A percentile compares a stretch with the other conserved stretches of the same genome.
Conservation (phyloP, 2,797 vertebrate species). For the Sebastes vulpes region DNA sequence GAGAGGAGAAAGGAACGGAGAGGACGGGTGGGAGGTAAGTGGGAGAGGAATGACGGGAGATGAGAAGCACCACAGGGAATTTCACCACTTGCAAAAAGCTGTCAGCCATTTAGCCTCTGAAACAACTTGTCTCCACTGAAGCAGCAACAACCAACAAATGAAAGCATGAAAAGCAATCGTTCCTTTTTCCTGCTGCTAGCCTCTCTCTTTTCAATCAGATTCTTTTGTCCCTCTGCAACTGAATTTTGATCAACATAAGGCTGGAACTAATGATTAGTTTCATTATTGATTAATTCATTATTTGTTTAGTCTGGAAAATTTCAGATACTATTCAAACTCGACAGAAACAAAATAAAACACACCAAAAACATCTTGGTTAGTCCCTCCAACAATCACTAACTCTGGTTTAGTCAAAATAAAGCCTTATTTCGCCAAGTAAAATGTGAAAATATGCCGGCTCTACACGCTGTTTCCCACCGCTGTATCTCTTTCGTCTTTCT, state of each 20-base stretch:
- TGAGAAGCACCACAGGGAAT: conserved; percentile 22
- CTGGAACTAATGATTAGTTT: not conserved
- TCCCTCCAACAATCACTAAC: too few relatives aligned
- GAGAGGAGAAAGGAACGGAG: not conserved
- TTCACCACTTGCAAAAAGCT: conserved; percentile 13
- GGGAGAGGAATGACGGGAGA: conserved; percentile 10
- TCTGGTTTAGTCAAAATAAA: too few relatives aligned
- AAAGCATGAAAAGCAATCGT: conserved; percentile 1
- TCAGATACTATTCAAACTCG: not conserved
- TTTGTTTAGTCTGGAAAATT: not conserved
- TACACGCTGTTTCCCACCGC: too few relatives aligned
- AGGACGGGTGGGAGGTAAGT: not conserved
- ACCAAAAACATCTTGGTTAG: too few relatives aligned
- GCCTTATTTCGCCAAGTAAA: too few relatives aligned
- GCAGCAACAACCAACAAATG: conserved; percentile 8
- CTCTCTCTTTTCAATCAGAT: not conserved
- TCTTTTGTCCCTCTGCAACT: not conserved
- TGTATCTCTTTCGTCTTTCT: too few relatives aligned
- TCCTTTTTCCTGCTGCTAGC: not conserved
- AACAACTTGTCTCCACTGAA: conserved; percentile 23
- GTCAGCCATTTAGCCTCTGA: conserved; percentile 31
- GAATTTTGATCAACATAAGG: not conserved
- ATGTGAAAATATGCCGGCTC: too few relatives aligned
- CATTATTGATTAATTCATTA: not conserved
- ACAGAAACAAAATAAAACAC: too few relatives aligned